A percentile compares a stretch with the other conserved stretches of the same genome.
These are phyloP conservation scores for Leptatherina wallacei DNA, from an alignment of 2,797 vertebrate species.

Conservation along the genomic window DNA sequence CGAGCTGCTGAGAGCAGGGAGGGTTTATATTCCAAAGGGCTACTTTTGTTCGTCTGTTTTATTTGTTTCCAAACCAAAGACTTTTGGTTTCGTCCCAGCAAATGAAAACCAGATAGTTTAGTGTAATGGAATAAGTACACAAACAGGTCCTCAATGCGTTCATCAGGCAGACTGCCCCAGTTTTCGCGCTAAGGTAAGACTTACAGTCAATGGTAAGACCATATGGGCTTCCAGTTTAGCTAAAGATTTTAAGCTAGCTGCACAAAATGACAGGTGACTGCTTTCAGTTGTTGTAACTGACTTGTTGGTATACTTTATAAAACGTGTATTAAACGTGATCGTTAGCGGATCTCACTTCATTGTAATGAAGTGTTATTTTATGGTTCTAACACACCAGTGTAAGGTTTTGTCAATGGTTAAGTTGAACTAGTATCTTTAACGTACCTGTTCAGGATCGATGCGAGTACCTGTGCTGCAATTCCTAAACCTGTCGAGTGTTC, in stretches of 20 bases:
- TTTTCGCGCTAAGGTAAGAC: slow-evolving; percentile 46
- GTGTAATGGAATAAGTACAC: neutral
- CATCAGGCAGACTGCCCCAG: slow-evolving; percentile 15
- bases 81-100: neutral
- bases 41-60: neutral
- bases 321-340: no score
- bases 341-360: neutral
- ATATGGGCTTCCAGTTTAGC: slow-evolving; percentile 27
- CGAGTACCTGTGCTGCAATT: neutral
- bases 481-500: slow-evolving; percentile 24
- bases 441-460: neutral
- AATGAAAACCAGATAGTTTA: neutral
- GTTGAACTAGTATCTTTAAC: slow-evolving; percentile 40
- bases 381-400: neutral
- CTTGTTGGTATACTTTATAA: neutral
- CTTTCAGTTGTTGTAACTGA: neutral
- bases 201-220: slow-evolving; percentile 15
- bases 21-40: neutral
- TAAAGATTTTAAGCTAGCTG: slow-evolving; percentile 39
- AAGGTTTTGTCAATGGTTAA: neutral
- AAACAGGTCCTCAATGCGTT: neutral
- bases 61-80: neutral
- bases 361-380: accelerated
- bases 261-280: slow-evolving; percentile 35
- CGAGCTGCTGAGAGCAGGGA: neutral